Percentiles rank a stretch among this genome's conserved stretches.
Conservation (phyloP, 2,113 vertebrate species). For the Pelvicachromis taeniatus region DNA sequence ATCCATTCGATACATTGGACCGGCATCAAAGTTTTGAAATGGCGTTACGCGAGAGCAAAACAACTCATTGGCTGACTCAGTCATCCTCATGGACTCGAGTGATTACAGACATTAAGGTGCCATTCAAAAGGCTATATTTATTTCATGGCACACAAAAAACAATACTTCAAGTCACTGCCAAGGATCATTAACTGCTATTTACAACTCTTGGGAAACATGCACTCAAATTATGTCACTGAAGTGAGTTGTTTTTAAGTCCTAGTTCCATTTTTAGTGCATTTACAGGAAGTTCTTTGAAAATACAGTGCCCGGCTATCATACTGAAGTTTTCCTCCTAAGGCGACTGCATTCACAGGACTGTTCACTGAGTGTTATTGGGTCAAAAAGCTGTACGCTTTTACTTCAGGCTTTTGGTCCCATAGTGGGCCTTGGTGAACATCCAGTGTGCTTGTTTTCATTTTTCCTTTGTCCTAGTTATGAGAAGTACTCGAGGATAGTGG, state of each 20-base stretch:
- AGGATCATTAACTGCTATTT: not conserved
- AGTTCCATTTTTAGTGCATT: not conserved
- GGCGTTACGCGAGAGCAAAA: not conserved
- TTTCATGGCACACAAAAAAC: not conserved
- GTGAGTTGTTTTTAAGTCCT: not conserved
- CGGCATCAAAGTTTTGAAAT: not conserved
- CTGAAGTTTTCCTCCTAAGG: not conserved
- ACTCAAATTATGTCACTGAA: not conserved
- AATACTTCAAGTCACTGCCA: not conserved
- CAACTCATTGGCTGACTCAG: not conserved
- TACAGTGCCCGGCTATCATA: not conserved
- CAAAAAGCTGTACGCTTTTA: not conserved
- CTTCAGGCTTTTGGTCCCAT: not conserved
- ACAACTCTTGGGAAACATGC: not conserved
- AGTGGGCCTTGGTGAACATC: not conserved
- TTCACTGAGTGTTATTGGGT: not conserved
- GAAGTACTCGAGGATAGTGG: not conserved
- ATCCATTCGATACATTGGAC: not conserved
- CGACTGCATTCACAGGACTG: not conserved
- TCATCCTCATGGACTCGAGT: not conserved
- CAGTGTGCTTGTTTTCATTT: not conserved
- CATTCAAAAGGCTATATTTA: not conserved
- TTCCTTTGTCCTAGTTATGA: not conserved
- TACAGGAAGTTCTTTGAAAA: not conserved
- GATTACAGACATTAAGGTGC: not conserved